These are phyloP conservation scores for Leptinotarsa undecemlineata DNA, from an alignment of 1,140 invertebrate genomes.

Conservation along the genomic window DNA sequence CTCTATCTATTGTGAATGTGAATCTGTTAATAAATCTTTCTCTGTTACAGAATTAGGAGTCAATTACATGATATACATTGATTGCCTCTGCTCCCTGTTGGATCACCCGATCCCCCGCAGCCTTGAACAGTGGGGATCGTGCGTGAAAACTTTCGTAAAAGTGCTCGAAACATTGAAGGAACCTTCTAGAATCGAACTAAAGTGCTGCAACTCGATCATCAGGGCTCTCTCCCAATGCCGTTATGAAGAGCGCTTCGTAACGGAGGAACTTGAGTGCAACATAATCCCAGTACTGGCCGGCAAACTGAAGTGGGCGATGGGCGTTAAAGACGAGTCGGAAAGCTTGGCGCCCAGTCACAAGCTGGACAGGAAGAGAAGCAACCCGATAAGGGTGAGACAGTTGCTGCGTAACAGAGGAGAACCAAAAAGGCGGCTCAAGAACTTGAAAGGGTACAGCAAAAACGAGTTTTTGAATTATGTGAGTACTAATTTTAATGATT, in stretches of 20 bases:
- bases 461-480: too few species aligned
- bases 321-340: neutral
- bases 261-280: conserved; percentile 41
- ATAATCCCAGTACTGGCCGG: conserved; percentile 42
- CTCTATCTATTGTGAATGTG: neutral
- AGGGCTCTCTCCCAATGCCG: conserved; percentile 47
- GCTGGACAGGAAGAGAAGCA: conserved; percentile 23
- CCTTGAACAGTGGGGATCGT: conserved; percentile 35
- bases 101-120: conserved; percentile 44
- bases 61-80: conserved; percentile 41
- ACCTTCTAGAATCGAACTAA: conserved; percentile 36
- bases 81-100: conserved; percentile 46
- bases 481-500: too few species aligned
- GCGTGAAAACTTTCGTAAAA: conserved; percentile 40
- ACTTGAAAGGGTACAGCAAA: neutral
- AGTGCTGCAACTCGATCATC: conserved; percentile 45
- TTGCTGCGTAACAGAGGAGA: neutral
- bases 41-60: conserved; percentile 38
- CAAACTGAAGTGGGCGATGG: conserved; percentile 43
- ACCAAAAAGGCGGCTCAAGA: neutral
- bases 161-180: conserved; percentile 39
- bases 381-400: conserved; percentile 17
- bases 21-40: neutral
- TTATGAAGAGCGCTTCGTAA: conserved; percentile 45
- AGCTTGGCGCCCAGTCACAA: neutral